Conservation (phyloP, 2,797 vertebrate species). For the Myotis planiceps region DNA sequence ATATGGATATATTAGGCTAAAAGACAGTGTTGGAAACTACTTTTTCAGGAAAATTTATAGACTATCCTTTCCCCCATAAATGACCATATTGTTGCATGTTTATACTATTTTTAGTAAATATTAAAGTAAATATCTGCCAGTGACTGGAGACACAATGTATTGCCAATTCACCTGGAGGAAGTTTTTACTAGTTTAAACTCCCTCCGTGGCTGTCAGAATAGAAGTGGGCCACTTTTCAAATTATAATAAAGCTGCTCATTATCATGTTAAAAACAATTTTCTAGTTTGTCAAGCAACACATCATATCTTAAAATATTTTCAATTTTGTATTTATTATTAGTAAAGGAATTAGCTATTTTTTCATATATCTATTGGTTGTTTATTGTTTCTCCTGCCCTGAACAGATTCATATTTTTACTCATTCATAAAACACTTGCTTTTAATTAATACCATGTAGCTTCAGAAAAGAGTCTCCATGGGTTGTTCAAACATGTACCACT, state of each 20-base stretch:
- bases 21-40: not conserved
- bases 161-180: not conserved
- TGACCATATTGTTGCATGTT: not conserved
- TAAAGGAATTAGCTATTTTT: not conserved
- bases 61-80: not conserved
- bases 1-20: not conserved
- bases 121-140: not conserved
- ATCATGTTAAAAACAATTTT: not conserved
- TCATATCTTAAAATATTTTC: not conserved
- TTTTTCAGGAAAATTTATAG: not conserved
- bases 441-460: not conserved
- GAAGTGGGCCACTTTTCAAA: not conserved
- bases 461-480: conserved; percentile 7
- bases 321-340: not conserved
- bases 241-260: not conserved
- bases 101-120: not conserved
- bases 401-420: not conserved
- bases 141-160: not conserved
- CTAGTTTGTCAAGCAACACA: not conserved
- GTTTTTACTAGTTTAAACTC: not conserved
- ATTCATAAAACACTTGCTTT: not conserved
- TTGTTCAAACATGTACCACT: not conserved
- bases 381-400: not conserved
- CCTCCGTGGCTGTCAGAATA: not conserved
- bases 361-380: not conserved